phyloP scores from a whole-genome alignment of 1,140 invertebrate species.

The Hyphantria cunea region DNA sequence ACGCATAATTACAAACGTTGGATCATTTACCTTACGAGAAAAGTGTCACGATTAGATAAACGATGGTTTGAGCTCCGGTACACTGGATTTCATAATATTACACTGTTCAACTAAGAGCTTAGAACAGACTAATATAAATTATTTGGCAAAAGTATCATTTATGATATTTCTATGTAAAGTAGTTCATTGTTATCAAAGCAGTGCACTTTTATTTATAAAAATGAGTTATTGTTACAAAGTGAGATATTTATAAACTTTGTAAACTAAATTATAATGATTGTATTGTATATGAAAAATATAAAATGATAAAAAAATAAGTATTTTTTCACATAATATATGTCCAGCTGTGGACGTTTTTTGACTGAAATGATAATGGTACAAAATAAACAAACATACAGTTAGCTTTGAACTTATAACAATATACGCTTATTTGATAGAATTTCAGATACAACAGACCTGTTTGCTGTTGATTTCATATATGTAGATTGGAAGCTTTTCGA shows the following conservation, averaged over 20 bases:
- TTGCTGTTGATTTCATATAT: constrained; percentile 5
- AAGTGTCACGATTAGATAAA: constrained; percentile 21
- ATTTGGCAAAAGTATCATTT: neutral
- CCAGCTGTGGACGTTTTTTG: too few relatives aligned
- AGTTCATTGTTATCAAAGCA: too few relatives aligned
- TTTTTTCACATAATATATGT: too few relatives aligned
- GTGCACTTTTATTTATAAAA: too few relatives aligned
- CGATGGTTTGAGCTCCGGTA: neutral
- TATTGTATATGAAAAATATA: too few relatives aligned
- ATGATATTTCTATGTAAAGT: neutral
- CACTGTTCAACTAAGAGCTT: constrained; percentile 4
- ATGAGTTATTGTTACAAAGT: too few relatives aligned
- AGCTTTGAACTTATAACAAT: neutral
- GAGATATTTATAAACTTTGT: too few relatives aligned
- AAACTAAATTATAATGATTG: too few relatives aligned
- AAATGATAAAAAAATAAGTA: too few relatives aligned
- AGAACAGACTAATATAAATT: neutral
- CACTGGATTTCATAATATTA: constrained; percentile 1
- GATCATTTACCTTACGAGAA: constrained; percentile 13
- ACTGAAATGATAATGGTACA: neutral
- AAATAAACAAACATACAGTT: neutral
- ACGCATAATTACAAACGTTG: constrained; percentile 14
- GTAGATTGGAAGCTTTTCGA: constrained; percentile 5
- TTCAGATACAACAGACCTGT: neutral
- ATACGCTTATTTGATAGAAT: constrained; percentile 1